Conservation (phyloP, 2,113 vertebrate genomes). For the Periophthalmodon schlosseri region DNA sequence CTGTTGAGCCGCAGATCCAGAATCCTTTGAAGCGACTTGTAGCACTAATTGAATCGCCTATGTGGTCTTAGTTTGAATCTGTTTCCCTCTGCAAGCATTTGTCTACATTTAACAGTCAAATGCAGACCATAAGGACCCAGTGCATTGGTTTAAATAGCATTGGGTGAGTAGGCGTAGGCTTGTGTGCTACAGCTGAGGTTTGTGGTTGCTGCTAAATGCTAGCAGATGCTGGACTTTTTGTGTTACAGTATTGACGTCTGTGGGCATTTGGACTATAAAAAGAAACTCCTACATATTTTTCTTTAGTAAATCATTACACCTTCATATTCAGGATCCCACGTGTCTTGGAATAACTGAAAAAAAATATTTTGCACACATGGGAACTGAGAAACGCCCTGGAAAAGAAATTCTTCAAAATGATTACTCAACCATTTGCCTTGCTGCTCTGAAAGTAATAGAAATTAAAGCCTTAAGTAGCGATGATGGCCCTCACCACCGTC, state of each 20-base stretch:
- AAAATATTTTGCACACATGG: not conserved
- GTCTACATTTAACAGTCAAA: constrained; percentile 50
- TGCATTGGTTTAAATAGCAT: not conserved
- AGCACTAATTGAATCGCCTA: not conserved
- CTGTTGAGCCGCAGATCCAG: not conserved
- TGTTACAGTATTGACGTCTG: constrained; percentile 19
- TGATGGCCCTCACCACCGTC: no score
- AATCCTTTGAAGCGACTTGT: not conserved
- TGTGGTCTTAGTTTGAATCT: constrained; percentile 7
- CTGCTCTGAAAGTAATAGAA: not conserved
- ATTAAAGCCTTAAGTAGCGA: no score
- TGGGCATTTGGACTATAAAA: constrained; percentile 23
- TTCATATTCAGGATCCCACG: not conserved
- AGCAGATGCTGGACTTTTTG: constrained; percentile 39
- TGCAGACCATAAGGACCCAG: constrained; percentile 12
- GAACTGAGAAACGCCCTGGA: not conserved
- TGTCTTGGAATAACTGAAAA: not conserved
- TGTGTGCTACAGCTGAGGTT: constrained; percentile 34
- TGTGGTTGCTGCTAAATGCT: constrained; percentile 42
- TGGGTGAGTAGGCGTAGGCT: constrained; percentile 8
- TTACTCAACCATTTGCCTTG: not conserved
- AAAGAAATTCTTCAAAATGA: not conserved
- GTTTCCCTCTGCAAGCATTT: constrained; percentile 27
- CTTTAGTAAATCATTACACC: constrained; percentile 9
- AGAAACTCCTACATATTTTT: constrained; percentile 12